Percentiles rank a stretch among this genome's conserved stretches.
phyloP scores from a whole-genome alignment of 2,113 vertebrate species.

The Pomatorhinus ruficollis region DNA sequence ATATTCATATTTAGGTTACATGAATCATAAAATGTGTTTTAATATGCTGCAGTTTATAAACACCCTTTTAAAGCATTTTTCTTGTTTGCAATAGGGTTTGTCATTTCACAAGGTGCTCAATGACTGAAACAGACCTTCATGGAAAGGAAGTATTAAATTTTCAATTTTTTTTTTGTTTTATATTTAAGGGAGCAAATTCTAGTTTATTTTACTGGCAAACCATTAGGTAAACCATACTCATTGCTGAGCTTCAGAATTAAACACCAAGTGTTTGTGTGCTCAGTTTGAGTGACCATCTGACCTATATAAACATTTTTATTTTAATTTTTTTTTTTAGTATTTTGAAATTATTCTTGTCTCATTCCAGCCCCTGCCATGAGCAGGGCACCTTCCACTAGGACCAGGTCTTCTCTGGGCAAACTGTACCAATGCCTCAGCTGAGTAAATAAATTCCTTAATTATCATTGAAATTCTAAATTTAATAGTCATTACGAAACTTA shows the following conservation, averaged over 20 bases:
- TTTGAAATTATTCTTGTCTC: not conserved
- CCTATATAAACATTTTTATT: not conserved
- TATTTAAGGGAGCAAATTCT: not conserved
- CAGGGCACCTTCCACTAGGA: not conserved
- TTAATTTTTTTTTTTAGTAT: fast-evolving
- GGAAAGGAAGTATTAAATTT: not conserved
- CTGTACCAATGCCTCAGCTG: not conserved
- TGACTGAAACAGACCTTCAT: not conserved
- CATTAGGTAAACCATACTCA: not conserved
- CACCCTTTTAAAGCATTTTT: not conserved
- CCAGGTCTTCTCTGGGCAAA: not conserved
- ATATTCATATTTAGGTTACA: not conserved
- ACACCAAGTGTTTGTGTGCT: not conserved
- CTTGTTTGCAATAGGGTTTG: not conserved
- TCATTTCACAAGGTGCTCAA: not conserved
- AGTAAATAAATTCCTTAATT: not conserved
- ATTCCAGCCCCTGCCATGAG: not conserved
- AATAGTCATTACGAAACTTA: not conserved
- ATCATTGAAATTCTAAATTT: not conserved
- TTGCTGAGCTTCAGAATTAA: not conserved
- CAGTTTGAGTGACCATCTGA: not conserved
- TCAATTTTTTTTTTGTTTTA: no score
- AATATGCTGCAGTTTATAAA: not conserved
- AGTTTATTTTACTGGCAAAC: not conserved
- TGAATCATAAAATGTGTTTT: not conserved